These are phyloP conservation scores for Pantherophis vulpinus DNA, from an alignment of 2,797 vertebrate species.

Conservation along the genomic window DNA sequence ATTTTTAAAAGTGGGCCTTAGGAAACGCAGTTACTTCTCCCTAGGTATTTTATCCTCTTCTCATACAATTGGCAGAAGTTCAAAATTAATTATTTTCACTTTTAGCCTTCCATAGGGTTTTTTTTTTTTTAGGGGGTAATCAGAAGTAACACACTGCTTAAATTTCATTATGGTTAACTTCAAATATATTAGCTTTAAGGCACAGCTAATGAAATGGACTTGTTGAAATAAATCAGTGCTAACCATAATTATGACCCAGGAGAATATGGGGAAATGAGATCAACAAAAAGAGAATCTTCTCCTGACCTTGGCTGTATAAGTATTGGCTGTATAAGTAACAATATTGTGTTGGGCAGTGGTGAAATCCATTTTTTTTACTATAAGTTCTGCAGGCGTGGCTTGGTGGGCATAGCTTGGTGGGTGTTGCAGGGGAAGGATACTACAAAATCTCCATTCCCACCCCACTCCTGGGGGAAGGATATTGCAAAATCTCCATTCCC, in stretches of 20 bases:
- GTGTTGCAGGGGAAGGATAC: too few relatives aligned
- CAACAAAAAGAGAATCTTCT: background rate
- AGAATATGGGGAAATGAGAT: background rate
- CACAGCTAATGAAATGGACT: background rate
- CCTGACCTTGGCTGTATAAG: background rate
- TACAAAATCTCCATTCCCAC: too few relatives aligned
- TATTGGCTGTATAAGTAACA: background rate
- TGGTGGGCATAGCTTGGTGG: too few relatives aligned
- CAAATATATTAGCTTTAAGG: background rate
- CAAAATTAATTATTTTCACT: background rate
- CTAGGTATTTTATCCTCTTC: background rate
- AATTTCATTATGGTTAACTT: background rate
- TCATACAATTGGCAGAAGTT: background rate
- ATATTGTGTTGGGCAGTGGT: background rate
- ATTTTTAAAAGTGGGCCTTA: background rate
- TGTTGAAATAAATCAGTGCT: background rate
- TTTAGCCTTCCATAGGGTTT: background rate
- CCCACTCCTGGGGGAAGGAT: too few relatives aligned
- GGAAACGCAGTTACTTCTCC: background rate
- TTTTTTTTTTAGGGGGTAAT: background rate
- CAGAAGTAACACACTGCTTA: background rate
- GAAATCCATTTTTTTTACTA: too few relatives aligned
- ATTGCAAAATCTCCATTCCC: too few relatives aligned
- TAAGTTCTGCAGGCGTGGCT: too few relatives aligned
- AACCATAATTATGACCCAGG: background rate